Conservation (phyloP, 2,888 invertebrate species). For the Arenicola marina region DNA sequence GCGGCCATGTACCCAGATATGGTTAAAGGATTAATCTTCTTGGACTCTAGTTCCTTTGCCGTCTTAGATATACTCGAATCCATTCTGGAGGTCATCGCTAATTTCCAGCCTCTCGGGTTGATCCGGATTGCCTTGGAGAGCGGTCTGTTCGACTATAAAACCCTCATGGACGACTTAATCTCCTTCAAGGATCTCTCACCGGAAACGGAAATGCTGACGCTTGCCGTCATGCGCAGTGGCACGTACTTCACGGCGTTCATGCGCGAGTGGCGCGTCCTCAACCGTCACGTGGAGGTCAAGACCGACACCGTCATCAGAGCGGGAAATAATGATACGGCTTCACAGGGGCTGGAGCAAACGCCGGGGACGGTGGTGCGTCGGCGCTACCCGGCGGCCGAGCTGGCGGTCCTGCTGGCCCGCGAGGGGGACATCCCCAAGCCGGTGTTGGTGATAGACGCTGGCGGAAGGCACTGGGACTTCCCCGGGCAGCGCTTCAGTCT, state of each 20-base stretch:
- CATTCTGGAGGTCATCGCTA: constrained; percentile 1
- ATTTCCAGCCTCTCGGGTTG: constrained; percentile 7
- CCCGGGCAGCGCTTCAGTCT: not conserved
- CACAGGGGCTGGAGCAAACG: no score
- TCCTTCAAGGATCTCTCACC: not conserved
- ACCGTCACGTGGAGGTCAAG: not conserved
- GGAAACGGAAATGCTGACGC: not conserved
- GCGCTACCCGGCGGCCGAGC: not conserved
- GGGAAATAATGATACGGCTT: no score
- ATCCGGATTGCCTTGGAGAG: constrained; percentile 10
- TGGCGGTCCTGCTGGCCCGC: not conserved
- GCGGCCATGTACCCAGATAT: constrained; percentile 11
- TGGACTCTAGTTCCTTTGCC: constrained; percentile 15
- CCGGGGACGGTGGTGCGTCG: no score
- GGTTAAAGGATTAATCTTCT: constrained; percentile 20
- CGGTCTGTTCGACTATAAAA: not conserved
- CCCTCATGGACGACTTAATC: not conserved
- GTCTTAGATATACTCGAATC: not conserved
- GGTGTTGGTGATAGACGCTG: constrained; percentile 18
- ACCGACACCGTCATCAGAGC: not conserved
- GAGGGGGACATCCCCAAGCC: not conserved
- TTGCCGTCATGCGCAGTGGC: constrained; percentile 4
- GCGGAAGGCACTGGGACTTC: not conserved
- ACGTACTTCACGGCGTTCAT: constrained; percentile 6
- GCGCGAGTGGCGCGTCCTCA: constrained; percentile 1